These are phyloP conservation scores for Elegia similella DNA, from an alignment of 2,888 invertebrate genomes.

Conservation along the genomic window DNA sequence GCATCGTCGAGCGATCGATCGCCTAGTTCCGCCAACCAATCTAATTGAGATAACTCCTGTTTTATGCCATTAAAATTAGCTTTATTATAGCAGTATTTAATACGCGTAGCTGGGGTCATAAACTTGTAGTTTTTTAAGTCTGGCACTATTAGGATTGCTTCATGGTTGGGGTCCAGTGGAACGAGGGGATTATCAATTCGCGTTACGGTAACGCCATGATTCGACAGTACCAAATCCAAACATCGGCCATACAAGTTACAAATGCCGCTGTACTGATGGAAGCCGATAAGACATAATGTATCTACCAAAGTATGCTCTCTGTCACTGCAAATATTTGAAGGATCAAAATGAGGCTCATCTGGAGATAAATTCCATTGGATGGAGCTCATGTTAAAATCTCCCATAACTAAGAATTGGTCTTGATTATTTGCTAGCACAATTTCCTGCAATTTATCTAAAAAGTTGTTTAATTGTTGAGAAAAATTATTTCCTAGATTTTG, in stretches of 20 bases:
- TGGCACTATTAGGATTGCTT: background rate
- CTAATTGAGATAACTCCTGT: too few relatives aligned
- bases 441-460: background rate
- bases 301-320: background rate
- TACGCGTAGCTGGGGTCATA: too few relatives aligned
- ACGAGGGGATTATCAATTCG: too few relatives aligned
- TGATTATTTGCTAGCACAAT: background rate
- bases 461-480: background rate
- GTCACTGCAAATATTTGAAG: background rate
- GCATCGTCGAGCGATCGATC: too few relatives aligned
- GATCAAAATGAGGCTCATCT: background rate
- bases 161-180: background rate
- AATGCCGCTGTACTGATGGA: background rate
- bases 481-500: background rate
- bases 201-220: too few relatives aligned
- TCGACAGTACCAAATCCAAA: too few relatives aligned
- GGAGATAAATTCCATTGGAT: background rate
- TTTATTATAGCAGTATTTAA: too few relatives aligned
- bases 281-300: background rate
- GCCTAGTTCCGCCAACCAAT: too few relatives aligned
- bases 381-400: too few relatives aligned
- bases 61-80: too few relatives aligned
- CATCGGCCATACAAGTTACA: background rate
- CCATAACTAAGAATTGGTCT: background rate
- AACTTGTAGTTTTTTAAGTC: too few relatives aligned